These are phyloP conservation scores for Aepyceros melampus DNA, from an alignment of 2,113 vertebrate genomes.

Conservation along the genomic window DNA sequence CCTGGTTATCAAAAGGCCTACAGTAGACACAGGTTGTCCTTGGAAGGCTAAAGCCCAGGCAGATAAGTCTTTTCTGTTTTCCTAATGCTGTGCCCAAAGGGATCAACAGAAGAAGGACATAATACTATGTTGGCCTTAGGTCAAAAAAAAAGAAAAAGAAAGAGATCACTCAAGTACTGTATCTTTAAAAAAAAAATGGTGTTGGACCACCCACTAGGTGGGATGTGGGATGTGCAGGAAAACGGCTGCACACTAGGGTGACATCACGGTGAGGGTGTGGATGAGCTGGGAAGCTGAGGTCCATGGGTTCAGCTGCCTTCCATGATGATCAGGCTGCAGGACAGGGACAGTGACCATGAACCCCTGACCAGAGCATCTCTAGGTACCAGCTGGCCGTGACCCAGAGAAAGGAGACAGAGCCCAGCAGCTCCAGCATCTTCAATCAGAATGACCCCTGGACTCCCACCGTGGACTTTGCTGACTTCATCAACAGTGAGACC, in stretches of 20 bases:
- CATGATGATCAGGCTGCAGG: neutral
- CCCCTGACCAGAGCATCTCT: neutral
- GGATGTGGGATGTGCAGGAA: too few species aligned
- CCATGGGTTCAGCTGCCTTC: neutral
- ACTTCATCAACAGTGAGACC: too few species aligned
- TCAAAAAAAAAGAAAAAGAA: too few species aligned
- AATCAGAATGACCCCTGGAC: too few species aligned
- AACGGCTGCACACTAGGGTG: neutral
- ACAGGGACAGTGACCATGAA: neutral
- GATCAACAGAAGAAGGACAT: neutral
- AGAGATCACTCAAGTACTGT: too few species aligned
- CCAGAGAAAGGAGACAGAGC: too few species aligned
- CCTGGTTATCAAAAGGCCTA: neutral
- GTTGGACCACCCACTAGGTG: too few species aligned
- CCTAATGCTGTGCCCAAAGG: neutral
- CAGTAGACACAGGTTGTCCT: neutral
- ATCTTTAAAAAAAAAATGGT: too few species aligned
- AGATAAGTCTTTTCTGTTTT: neutral
- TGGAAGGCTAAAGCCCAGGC: neutral
- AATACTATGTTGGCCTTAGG: neutral
- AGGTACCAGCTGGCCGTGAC: conserved; percentile 92
- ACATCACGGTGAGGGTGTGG: neutral
- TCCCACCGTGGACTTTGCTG: too few species aligned
- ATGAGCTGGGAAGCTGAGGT: neutral
- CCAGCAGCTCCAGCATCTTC: too few species aligned